Base-by-base conservation (phyloP, 2,113 vertebrate species). In the Falco punctatus region DNA sequence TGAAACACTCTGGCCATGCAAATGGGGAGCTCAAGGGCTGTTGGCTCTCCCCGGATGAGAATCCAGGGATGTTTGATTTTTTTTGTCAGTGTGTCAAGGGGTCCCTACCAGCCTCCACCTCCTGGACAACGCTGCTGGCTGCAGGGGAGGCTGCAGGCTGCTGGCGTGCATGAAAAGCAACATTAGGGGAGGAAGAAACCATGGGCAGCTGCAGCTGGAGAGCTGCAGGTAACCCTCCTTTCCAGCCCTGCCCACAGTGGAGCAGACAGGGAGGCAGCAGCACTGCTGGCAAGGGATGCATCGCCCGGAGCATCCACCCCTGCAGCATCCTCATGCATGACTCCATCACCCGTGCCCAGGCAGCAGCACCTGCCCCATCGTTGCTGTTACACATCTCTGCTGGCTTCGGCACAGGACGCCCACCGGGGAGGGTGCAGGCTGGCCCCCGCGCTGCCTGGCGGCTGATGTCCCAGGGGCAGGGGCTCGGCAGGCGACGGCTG, bases 401-500 rank as follows among this genome's bases (percentile, higher is more conserved):
- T 9, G 14, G 30, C n/a, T 18, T 58, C 17, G 13, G 42, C 13
- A 1, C 3, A 8, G 67, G n/a, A 38, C 10, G 13, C 24, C 67
- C n/a, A 28, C n/a, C 26, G 9, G 8, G 26, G 61, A 40, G 61
- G 40, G 62, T 30, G 19, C 18, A 20, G 33, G 26, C 19, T 48
- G 42, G 33, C 4, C 57, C 57, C 32, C 44, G 8, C 2, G 20
- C 40, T 13, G 40, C 51, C 51, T 4, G 1, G 62, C 11, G 13
- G 70, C 69, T 26, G 33, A 13, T 32, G 52, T n/a, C 21, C 17
- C 5, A 15, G 33, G 32, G n/a, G 46, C 46, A 40, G 13, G 2
- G 13, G 38, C 16, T 9, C 30, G 28, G 52, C 27, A 6, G n/a
- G 54, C 4, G 19, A 22, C 0, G 20, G 54, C 15, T 1, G 2